These are phyloP conservation scores for Microtus oregoni DNA, from an alignment of 2,113 vertebrate species.

Conservation along the genomic window DNA sequence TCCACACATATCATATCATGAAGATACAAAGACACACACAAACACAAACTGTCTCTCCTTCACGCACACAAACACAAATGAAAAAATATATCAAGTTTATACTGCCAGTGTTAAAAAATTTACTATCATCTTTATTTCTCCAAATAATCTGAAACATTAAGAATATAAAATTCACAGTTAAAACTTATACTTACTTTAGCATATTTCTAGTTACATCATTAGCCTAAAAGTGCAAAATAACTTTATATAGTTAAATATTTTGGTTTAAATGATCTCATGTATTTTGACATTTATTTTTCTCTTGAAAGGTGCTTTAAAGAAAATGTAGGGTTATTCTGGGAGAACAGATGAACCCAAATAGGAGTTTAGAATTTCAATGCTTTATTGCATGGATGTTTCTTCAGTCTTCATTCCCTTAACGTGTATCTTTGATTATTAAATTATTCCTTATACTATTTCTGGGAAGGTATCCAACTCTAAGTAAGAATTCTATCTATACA, in stretches of 20 bases:
- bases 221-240: not conserved
- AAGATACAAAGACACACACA: not conserved
- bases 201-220: not conserved
- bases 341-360: not conserved
- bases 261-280: not conserved
- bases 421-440: not conserved
- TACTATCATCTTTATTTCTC: not conserved
- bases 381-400: not conserved
- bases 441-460: not conserved
- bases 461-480: not conserved
- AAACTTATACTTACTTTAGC: not conserved
- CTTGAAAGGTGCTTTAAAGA: not conserved
- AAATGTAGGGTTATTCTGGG: not conserved
- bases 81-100: not conserved
- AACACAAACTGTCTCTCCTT: not conserved
- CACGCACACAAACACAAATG: not conserved
- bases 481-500: not conserved
- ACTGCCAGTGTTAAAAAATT: not conserved
- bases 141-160: not conserved
- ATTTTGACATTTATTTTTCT: not conserved
- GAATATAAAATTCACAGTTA: not conserved
- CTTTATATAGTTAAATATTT: not conserved
- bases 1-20: not conserved
- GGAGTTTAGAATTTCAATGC: not conserved
- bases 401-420: not conserved